phyloP scores from a whole-genome alignment of 2,797 vertebrate species.

The Geotrypetes seraphini region DNA sequence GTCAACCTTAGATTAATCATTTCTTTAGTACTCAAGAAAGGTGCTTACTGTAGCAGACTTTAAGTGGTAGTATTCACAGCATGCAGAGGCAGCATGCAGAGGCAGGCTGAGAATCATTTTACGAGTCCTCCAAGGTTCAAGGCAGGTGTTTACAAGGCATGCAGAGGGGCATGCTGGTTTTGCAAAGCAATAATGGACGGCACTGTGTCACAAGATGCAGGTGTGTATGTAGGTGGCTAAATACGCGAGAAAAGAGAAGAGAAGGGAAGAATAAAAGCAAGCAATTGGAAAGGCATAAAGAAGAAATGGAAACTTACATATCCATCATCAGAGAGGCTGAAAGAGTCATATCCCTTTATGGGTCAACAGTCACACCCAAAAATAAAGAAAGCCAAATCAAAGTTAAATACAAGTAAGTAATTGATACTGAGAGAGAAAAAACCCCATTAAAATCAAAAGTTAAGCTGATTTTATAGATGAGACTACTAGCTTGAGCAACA shows the following conservation, averaged over 20 bases:
- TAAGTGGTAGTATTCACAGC: too few relatives aligned
- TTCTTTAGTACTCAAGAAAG: too few relatives aligned
- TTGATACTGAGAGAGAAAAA: slow-evolving; percentile 20
- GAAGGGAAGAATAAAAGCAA: slow-evolving; percentile 6
- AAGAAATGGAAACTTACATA: slow-evolving; percentile 81
- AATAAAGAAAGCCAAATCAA: slow-evolving; percentile 30
- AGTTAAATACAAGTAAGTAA: background rate
- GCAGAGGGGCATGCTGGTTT: too few relatives aligned
- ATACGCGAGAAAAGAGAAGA: background rate
- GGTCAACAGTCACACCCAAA: slow-evolving; percentile 56
- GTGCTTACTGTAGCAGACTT: too few relatives aligned
- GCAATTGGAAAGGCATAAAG: slow-evolving; percentile 33
- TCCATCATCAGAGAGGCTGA: slow-evolving; percentile 85
- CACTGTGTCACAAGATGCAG: slow-evolving; percentile 7
- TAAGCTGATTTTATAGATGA: background rate
- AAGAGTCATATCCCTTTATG: slow-evolving; percentile 84
- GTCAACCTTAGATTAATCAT: too few relatives aligned
- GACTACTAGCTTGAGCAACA: too few relatives aligned
- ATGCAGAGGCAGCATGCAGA: too few relatives aligned
- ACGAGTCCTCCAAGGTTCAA: too few relatives aligned
- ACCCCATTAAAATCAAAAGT: slow-evolving; percentile 21
- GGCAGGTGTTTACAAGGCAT: too few relatives aligned
- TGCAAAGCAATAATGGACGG: too few relatives aligned
- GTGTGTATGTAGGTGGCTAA: too few relatives aligned
- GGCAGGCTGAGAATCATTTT: too few relatives aligned